These are phyloP conservation scores for Ibidorhyncha struthersii DNA, from an alignment of 2,113 vertebrate genomes.

Conservation along the genomic window DNA sequence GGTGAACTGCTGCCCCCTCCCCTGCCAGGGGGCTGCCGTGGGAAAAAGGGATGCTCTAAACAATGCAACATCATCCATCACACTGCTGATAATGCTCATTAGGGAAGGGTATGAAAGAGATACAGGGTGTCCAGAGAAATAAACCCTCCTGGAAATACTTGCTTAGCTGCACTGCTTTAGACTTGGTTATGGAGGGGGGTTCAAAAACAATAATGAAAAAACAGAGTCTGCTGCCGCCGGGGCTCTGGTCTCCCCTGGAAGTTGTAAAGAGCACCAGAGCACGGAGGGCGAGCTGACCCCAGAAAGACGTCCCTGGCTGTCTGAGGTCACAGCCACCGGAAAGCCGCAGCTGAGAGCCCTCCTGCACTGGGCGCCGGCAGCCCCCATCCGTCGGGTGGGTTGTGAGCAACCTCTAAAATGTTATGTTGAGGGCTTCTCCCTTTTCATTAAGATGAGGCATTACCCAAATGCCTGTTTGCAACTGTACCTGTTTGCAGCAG, in stretches of 20 bases:
- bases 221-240: rapidly evolving
- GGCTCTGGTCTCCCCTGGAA: neutral
- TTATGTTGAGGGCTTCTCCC: neutral
- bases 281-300: neutral
- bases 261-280: neutral
- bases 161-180: neutral
- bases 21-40: neutral
- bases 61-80: rapidly evolving
- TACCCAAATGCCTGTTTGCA: neutral
- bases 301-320: neutral
- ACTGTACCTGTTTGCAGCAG: neutral
- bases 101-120: neutral
- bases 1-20: neutral
- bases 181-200: neutral
- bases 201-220: neutral
- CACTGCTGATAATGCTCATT: neutral
- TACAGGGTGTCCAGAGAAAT: neutral
- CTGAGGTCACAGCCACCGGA: neutral
- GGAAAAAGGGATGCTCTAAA: neutral
- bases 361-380: rapidly evolving
- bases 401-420: neutral
- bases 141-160: neutral
- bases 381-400: neutral
- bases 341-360: neutral
- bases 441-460: neutral